phyloP scores from a whole-genome alignment of 2,888 invertebrate species.

The Stenichneumon culpator region DNA sequence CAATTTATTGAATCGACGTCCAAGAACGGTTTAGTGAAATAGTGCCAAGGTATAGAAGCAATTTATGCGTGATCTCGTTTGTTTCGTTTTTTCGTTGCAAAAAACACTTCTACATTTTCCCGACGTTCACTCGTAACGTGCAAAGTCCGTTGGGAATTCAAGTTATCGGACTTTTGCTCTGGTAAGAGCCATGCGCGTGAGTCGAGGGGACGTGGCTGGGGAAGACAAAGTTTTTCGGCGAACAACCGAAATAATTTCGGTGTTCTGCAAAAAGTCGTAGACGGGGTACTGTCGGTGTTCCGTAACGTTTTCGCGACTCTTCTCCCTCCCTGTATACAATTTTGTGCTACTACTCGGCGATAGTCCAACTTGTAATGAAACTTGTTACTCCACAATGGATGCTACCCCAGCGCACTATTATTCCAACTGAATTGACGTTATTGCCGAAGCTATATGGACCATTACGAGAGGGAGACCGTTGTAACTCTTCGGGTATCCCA shows the following conservation, averaged over 20 bases:
- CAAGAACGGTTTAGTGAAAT: conserved; percentile 9
- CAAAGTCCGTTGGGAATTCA: neutral
- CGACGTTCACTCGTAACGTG: conserved; percentile 24
- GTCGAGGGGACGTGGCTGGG: neutral
- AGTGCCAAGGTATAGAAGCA: neutral
- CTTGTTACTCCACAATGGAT: conserved; percentile 58
- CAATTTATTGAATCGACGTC: neutral
- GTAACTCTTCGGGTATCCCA: conserved; percentile 9
- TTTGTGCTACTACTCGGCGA: conserved; percentile 6
- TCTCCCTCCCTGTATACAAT: conserved; percentile 15
- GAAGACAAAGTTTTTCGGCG: conserved; percentile 2
- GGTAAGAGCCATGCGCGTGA: neutral
- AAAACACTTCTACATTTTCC: conserved; percentile 34
- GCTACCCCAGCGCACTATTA: conserved; percentile 53
- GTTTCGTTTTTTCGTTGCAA: conserved; percentile 8
- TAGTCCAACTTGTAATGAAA: conserved; percentile 62
- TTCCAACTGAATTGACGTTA: conserved; percentile 64
- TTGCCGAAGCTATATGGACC: conserved; percentile 29
- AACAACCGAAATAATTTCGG: conserved; percentile 32
- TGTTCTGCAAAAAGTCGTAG: conserved; percentile 10
- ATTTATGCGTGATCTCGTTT: conserved; percentile 32
- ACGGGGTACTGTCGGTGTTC: neutral
- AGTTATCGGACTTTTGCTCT: conserved; percentile 3
- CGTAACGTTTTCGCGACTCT: conserved; percentile 8
- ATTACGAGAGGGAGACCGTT: conserved; percentile 1